These are phyloP conservation scores for Plebejus melissa DNA, from an alignment of 2,888 invertebrate genomes.

Conservation along the genomic window DNA sequence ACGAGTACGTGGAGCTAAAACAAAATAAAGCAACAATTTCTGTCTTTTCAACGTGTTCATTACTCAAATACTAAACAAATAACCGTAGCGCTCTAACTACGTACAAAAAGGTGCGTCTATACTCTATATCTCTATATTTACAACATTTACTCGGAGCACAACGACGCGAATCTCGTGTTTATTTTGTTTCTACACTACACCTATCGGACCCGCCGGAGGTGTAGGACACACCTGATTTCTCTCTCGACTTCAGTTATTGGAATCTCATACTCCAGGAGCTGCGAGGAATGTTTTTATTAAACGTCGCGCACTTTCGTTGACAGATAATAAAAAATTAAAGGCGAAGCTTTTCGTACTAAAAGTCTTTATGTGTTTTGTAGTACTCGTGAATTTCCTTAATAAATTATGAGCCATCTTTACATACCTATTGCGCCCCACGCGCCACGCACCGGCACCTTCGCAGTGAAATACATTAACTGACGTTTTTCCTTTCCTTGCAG, in stretches of 20 bases:
- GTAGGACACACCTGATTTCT: not conserved
- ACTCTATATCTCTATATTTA: not conserved
- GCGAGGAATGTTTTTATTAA: not conserved
- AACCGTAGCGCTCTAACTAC: not conserved
- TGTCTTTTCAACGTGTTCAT: not conserved
- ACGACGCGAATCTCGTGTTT: not conserved
- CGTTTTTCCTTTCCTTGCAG: slow-evolving; percentile 64
- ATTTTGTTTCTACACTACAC: not conserved
- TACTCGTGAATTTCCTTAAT: not conserved
- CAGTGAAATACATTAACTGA: not conserved
- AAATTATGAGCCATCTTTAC: not conserved
- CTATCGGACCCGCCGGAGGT: not conserved
- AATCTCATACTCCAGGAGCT: not conserved
- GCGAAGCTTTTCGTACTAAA: not conserved
- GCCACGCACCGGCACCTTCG: not conserved
- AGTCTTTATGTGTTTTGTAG: not conserved
- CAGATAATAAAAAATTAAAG: slow-evolving; percentile 10
- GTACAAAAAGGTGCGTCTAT: not conserved
- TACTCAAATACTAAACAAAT: not conserved
- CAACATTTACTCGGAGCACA: not conserved
- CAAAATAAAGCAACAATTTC: slow-evolving; percentile 1
- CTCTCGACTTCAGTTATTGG: not conserved
- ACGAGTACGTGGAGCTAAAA: not conserved
- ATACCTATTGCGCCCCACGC: not conserved
- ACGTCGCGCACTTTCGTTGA: not conserved